Evolutionary conservation across 1,140 invertebrate genomes (phyloP), one percentile per base, ranked within the genome.

Genomic region (Caenorhabditis tropicalis): DNA sequence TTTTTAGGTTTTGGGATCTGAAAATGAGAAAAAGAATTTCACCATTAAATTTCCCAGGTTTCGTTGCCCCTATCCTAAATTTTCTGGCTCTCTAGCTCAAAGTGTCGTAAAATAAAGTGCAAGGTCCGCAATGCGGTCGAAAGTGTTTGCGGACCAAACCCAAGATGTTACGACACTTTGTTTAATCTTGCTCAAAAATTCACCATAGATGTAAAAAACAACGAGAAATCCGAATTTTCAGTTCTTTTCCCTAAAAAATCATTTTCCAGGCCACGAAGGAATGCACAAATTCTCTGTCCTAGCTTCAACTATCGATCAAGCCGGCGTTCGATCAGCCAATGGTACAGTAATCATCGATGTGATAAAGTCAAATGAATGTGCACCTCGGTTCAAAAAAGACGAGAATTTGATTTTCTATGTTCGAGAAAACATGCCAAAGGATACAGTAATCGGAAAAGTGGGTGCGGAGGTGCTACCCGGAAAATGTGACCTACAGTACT

Each of bases 281-380:
- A 74, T 74, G 65, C 65, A 74, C 21, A 74, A 74, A 10, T 74
- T 74, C 9, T 74, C 65, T 6, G 65, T 74, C 0, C 65, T 74
- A 2, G 65, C 65, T 46, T 33, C 27, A 33, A 74, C n/a, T 31
- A 39, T 74, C n/a, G 65, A 74, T n/a, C 65, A 74, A 74, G 65
- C 65, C 15, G 65, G 65, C 15, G 65, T 74, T 24, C 33, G 65
- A 24, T 74, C 65, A 2, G 65, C 65, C 5, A 74, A 39, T 15
- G 65, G 36, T 74, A 74, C 65, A 39, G 65, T 74, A 74, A 46
- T 74, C 33, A 74, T 74, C 12, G 65, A 74, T 24, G 65, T 74
- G n/a, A 46, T 74, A 3, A 74, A 74, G 36, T 74, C 65, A 9
- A 74, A 74, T 43, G 65, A 74, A 12, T 74, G 65, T 9, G 5